Evolutionary conservation across 2,113 vertebrate species (phyloP).

Genomic region (Gymnorhina tibicen): DNA sequence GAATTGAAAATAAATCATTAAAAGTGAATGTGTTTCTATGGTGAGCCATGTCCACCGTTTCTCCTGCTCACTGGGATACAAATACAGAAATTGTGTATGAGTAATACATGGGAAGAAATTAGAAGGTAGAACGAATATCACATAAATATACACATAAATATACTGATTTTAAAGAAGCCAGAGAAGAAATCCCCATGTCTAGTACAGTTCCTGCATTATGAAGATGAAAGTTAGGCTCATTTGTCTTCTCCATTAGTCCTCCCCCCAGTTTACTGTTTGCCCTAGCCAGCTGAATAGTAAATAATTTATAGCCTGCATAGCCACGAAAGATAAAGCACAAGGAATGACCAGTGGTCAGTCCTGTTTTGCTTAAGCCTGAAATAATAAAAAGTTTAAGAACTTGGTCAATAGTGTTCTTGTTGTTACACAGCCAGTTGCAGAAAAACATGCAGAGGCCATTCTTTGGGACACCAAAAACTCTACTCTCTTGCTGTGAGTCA

Average conservation of each 20-base stretch:
- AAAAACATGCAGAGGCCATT: not conserved
- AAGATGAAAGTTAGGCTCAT: not conserved
- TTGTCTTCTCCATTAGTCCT: conserved; percentile 40
- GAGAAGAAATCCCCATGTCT: not conserved
- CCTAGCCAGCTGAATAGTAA: not conserved
- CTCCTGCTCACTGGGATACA: not conserved
- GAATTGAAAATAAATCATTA: not conserved
- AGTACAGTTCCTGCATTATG: not conserved
- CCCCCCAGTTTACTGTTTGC: not conserved
- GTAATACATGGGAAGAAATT: not conserved
- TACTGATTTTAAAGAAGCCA: not conserved
- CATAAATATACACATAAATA: not conserved
- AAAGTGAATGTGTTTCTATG: not conserved
- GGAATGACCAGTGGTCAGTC: not conserved
- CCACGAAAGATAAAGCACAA: not conserved
- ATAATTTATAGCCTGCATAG: not conserved
- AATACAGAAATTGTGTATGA: not conserved
- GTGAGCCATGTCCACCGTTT: not conserved
- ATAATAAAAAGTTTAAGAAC: not conserved
- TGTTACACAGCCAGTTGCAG: not conserved
- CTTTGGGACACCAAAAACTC: not conserved
- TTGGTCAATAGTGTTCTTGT: not conserved
- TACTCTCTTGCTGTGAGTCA: not conserved
- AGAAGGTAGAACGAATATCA: not conserved
- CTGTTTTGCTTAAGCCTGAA: not conserved